Evolutionary conservation across 23 tunicate genomes (phyloP).

Genomic region (Halocynthia roretzi): DNA sequence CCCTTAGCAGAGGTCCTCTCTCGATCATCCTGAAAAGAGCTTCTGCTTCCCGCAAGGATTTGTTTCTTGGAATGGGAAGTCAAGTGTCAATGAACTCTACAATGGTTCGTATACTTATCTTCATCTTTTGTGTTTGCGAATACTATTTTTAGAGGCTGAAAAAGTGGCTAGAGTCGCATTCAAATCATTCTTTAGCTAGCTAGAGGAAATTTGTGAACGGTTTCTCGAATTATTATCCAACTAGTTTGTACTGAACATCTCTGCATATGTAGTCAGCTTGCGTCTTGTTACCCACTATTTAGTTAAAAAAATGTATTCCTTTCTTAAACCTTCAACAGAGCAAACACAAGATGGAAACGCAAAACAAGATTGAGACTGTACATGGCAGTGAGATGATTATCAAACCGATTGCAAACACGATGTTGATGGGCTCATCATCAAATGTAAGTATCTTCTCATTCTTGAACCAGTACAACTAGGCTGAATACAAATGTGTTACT

Average conservation of each 20-base stretch:
- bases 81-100: constrained; percentile 14
- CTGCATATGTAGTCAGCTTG: no score
- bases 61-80: constrained; percentile 21
- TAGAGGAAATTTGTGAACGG: no score
- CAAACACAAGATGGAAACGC: constrained; percentile 4
- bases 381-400: constrained; percentile 16
- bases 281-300: no score
- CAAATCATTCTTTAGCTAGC: no score
- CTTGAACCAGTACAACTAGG: neutral
- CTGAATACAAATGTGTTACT: neutral
- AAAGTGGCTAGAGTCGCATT: no score
- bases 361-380: constrained; percentile 6
- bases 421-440: neutral
- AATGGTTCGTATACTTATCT: neutral
- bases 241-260: no score
- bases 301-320: neutral
- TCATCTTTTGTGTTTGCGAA: no score
- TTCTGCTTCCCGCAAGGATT: constrained; percentile 15
- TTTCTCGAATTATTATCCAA: no score
- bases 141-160: no score
- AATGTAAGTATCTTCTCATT: constrained; percentile 9
- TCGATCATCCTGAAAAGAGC: constrained; percentile 8
- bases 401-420: neutral
- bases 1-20: neutral
- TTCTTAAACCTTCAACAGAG: neutral